Conservation (phyloP, 2,888 invertebrate species). For the Koerneria pararmatus region DNA sequence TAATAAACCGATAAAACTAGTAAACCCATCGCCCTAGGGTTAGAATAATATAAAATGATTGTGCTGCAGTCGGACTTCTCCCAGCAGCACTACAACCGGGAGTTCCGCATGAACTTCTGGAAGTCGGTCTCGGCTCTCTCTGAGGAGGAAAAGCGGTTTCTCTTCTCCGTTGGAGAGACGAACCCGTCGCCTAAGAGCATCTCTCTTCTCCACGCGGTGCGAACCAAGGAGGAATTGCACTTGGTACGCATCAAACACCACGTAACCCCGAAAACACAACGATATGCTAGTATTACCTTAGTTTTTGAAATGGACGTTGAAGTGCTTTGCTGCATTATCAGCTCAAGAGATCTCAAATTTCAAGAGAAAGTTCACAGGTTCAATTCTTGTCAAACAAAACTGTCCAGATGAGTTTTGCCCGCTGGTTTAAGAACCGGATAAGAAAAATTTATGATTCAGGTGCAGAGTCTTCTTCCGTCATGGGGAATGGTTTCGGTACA, state of each 20-base stretch:
- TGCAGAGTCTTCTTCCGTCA: constrained; percentile 38
- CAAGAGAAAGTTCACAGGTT: no score
- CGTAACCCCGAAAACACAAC: not conserved
- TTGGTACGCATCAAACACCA: not conserved
- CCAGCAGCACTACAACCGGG: constrained; percentile 39
- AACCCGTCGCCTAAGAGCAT: constrained; percentile 18
- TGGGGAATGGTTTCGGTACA: constrained; percentile 48
- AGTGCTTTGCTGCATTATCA: no score
- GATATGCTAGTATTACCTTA: not conserved
- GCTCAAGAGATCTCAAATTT: no score
- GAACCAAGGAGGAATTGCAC: constrained; percentile 15
- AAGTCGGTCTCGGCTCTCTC: constrained; percentile 26
- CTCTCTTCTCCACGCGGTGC: constrained; percentile 18
- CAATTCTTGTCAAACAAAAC: no score
- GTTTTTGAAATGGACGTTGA: not conserved
- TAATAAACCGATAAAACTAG: no score
- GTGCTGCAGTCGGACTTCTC: constrained; percentile 39
- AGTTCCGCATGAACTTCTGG: constrained; percentile 39
- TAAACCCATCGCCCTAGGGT: not conserved
- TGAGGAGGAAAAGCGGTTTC: constrained; percentile 14
- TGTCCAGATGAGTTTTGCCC: not conserved
- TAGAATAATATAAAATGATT: not conserved
- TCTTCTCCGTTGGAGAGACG: constrained; percentile 19
- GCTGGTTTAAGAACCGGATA: not conserved
- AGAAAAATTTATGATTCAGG: constrained; percentile 23